Evolutionary conservation across 2,888 invertebrate genomes (phyloP).

Genomic region (Agonopterix arenella): DNA sequence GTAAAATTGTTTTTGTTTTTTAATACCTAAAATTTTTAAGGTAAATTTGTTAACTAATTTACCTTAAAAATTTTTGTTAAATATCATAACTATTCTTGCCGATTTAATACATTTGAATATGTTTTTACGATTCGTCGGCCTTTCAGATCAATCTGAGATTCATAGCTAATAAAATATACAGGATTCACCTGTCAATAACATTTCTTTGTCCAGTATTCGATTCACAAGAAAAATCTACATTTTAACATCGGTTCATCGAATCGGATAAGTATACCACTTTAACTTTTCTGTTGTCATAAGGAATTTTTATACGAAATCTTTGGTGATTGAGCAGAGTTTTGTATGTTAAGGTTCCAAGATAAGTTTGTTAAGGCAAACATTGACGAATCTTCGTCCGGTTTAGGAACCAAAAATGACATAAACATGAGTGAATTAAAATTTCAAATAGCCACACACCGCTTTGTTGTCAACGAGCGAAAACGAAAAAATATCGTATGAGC

Average conservation of each 20-base stretch:
- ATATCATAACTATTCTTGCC: too few relatives aligned
- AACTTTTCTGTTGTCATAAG: constrained; percentile 7
- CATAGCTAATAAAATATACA: constrained; percentile 47
- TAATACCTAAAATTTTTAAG: too few relatives aligned
- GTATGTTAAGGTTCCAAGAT: not conserved
- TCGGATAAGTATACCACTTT: constrained; percentile 32
- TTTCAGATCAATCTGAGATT: not conserved
- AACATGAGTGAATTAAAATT: constrained; percentile 66
- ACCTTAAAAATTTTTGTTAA: too few relatives aligned
- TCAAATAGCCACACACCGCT: constrained; percentile 52
- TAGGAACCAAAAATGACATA: constrained; percentile 60
- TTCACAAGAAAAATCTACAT: constrained; percentile 40
- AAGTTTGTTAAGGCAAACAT: constrained; percentile 41
- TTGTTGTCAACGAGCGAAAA: constrained; percentile 47
- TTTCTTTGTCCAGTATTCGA: constrained; percentile 55
- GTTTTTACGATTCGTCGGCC: not conserved
- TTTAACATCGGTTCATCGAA: constrained; percentile 64
- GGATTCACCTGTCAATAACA: constrained; percentile 65
- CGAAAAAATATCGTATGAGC: constrained; percentile 38
- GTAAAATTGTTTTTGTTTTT: too few relatives aligned
- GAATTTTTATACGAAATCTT: not conserved
- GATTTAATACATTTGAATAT: too few relatives aligned
- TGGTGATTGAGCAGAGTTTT: too few relatives aligned
- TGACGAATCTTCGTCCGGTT: constrained; percentile 64
- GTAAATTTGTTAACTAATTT: too few relatives aligned